Conservation (phyloP, 2,797 vertebrate species). For the Orientallactaga sibirica region DNA sequence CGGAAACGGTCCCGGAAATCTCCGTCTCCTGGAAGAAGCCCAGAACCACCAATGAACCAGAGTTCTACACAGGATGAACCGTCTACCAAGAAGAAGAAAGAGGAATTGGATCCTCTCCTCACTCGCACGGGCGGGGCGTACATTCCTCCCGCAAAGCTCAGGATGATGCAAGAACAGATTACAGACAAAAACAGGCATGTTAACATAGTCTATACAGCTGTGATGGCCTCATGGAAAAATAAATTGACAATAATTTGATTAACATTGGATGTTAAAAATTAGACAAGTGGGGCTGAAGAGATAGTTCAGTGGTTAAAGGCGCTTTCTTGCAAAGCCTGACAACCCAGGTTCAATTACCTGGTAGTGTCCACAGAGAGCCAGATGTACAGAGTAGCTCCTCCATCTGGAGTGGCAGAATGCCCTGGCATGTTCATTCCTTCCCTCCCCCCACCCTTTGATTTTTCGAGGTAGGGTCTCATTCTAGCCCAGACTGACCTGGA, state of each 20-base stretch:
- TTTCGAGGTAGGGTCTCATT: no score
- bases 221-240: neutral
- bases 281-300: no score
- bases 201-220: neutral
- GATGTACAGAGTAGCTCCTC: no score
- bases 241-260: neutral
- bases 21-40: constrained; percentile 87
- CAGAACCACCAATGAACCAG: constrained; percentile 79
- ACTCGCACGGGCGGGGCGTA: constrained; percentile 98
- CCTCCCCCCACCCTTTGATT: no score
- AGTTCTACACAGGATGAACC: constrained; percentile 89
- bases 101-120: constrained; percentile 96
- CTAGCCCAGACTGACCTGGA: no score
- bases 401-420: no score
- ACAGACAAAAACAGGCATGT: constrained; percentile 97
- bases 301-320: no score
- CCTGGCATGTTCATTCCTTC: no score
- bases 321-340: no score
- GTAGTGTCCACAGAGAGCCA: no score
- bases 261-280: neutral
- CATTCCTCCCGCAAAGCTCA: constrained; percentile 97
- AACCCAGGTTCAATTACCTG: no score
- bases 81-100: constrained; percentile 95
- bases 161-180: constrained; percentile 99
- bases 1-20: constrained; percentile 89